A percentile compares a stretch with the other conserved stretches of the same genome.
Evolutionary conservation across 2,888 invertebrate species (phyloP).

Genomic region (Rhamnusium bicolor): DNA sequence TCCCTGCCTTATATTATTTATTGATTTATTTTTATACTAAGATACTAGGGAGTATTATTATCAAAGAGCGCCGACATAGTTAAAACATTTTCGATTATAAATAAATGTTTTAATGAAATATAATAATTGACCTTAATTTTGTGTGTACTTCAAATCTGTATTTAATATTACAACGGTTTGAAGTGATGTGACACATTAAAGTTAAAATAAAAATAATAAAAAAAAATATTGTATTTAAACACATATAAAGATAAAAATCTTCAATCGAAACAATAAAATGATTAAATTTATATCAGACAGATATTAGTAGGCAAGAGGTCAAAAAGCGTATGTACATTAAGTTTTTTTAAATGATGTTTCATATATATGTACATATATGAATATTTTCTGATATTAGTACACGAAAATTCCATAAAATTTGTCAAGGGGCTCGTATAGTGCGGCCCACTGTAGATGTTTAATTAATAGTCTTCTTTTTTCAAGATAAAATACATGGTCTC

Average conservation of each 20-base stretch:
- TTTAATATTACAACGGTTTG: too few species aligned
- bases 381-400: constrained; percentile 1
- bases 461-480: not conserved
- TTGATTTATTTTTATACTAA: too few species aligned
- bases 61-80: too few species aligned
- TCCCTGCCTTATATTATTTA: too few species aligned
- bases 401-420: constrained; percentile 15
- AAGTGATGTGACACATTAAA: too few species aligned
- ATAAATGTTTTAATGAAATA: too few species aligned
- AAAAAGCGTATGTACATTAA: constrained; percentile 5
- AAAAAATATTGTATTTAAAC: not conserved
- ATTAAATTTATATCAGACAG: not conserved
- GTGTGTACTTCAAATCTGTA: too few species aligned
- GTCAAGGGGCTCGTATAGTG: not conserved
- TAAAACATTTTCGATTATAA: too few species aligned
- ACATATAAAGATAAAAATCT: not conserved
- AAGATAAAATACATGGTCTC: not conserved
- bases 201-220: not conserved
- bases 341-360: too few species aligned
- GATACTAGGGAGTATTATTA: too few species aligned
- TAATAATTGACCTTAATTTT: too few species aligned
- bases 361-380: not conserved
- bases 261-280: not conserved
- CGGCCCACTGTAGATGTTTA: not conserved
- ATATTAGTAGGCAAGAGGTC: constrained; percentile 7